Conservation (phyloP, 2,888 invertebrate species). For the Perithous albicinctus region DNA sequence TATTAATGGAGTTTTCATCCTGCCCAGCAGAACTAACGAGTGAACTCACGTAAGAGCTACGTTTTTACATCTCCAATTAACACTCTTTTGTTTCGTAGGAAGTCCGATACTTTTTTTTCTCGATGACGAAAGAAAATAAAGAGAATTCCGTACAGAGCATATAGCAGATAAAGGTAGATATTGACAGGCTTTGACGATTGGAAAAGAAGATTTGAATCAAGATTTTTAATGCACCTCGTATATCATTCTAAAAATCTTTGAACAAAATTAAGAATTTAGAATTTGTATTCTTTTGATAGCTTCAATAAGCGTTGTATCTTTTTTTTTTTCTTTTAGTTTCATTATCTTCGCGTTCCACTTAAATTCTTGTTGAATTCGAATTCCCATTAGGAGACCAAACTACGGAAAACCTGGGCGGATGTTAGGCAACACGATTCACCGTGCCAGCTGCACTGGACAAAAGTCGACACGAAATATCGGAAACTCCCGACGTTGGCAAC, state of each 20-base stretch:
- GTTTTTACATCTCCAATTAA: conserved; percentile 25
- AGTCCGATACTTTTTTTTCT: not conserved
- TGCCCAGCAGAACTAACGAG: conserved; percentile 14
- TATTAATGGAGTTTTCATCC: conserved; percentile 78
- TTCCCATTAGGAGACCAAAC: not conserved
- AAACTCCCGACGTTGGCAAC: conserved; percentile 10
- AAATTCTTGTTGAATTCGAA: not conserved
- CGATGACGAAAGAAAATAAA: not conserved
- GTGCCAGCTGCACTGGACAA: conserved; percentile 4
- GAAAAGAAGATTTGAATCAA: not conserved
- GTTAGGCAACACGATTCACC: not conserved
- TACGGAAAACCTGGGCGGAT: not conserved
- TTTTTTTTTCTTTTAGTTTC: not conserved
- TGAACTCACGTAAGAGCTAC: not conserved
- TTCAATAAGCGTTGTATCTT: not conserved
- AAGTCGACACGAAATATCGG: conserved; percentile 7
- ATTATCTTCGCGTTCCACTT: not conserved
- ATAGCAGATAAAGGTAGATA: not conserved
- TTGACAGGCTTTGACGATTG: not conserved
- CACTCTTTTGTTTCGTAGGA: conserved; percentile 2
- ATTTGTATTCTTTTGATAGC: not conserved
- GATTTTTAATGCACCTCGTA: not conserved
- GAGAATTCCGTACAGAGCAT: not conserved
- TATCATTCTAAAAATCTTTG: not conserved
- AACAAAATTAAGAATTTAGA: too few species aligned